Percentiles rank a stretch among this genome's conserved stretches.
These are phyloP conservation scores for Muscicapa adusta DNA, from an alignment of 2,113 vertebrate genomes.

Conservation along the genomic window DNA sequence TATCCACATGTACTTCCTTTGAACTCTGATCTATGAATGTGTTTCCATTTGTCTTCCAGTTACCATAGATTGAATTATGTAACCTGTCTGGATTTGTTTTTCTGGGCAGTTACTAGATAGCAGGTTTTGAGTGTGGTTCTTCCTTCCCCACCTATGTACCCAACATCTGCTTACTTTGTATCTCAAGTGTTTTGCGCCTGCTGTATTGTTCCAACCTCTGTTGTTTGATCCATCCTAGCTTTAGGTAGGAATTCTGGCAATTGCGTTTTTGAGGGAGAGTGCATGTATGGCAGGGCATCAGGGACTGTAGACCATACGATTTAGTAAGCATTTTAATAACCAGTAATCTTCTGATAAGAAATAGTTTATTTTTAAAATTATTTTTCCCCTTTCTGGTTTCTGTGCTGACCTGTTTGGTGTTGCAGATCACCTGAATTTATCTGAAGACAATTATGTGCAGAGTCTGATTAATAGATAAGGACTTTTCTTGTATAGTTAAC, in stretches of 20 bases:
- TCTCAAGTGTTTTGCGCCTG: not conserved
- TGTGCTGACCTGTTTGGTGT: not conserved
- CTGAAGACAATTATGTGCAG: not conserved
- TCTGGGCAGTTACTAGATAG: not conserved
- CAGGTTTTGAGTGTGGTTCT: not conserved
- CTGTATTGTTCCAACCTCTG: not conserved
- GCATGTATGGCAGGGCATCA: not conserved
- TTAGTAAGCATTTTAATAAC: not conserved
- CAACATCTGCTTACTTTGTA: not conserved
- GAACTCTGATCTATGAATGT: not conserved
- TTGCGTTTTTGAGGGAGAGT: not conserved
- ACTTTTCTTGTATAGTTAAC: not conserved
- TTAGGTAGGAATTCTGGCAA: not conserved
- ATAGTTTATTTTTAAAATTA: not conserved
- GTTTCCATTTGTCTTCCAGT: not conserved
- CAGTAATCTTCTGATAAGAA: not conserved
- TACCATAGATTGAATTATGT: not conserved
- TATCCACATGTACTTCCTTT: not conserved
- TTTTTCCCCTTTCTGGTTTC: not conserved
- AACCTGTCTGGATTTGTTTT: not conserved
- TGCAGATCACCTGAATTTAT: not conserved
- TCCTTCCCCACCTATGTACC: not conserved
- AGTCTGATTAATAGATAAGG: not conserved
- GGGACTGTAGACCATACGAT: not conserved
- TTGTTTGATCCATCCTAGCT: not conserved